Evolutionary conservation across 2,797 vertebrate genomes (phyloP).

Genomic region (Pseudomugil gertrudae): DNA sequence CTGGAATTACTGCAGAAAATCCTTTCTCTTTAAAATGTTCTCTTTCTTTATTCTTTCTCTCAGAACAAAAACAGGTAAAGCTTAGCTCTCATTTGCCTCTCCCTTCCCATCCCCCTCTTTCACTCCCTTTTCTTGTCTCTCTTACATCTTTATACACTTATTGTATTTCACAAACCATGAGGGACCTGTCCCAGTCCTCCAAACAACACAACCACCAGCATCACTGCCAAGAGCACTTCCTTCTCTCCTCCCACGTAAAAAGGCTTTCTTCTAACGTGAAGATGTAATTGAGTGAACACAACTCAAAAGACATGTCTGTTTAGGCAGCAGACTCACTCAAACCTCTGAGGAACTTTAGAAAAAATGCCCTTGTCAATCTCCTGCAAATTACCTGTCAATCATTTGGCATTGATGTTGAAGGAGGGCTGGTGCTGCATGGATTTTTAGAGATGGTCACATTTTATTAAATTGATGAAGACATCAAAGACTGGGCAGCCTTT

Average conservation of each 20-base stretch:
- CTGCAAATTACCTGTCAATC: slow-evolving; percentile 67
- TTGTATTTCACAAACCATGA: slow-evolving; percentile 54
- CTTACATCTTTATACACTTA: slow-evolving; percentile 49
- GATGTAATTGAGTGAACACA: slow-evolving; percentile 37
- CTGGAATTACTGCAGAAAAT: slow-evolving; percentile 26
- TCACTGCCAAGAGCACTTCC: slow-evolving; percentile 54
- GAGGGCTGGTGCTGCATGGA: neutral
- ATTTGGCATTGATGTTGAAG: slow-evolving; percentile 6
- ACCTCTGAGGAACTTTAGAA: slow-evolving; percentile 33
- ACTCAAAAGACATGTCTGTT: slow-evolving; percentile 28
- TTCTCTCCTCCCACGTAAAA: slow-evolving; percentile 51
- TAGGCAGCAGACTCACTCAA: slow-evolving; percentile 41
- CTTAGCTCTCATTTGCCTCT: slow-evolving; percentile 1
- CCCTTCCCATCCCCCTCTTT: neutral
- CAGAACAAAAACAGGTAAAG: slow-evolving; percentile 53
- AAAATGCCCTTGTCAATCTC: slow-evolving; percentile 53
- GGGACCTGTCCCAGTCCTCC: slow-evolving; percentile 36
- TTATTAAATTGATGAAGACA: slow-evolving; percentile 37
- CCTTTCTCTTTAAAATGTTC: no score
- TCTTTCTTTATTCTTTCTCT: no score
- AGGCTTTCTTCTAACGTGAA: slow-evolving; percentile 45
- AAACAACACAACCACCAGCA: slow-evolving; percentile 49
- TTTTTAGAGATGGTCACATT: slow-evolving; percentile 15
- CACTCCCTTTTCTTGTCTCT: slow-evolving; percentile 19
- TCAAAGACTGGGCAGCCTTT: slow-evolving; percentile 21